These are phyloP conservation scores for Acheta domesticus DNA, from an alignment of 2,888 invertebrate species.

Conservation along the genomic window DNA sequence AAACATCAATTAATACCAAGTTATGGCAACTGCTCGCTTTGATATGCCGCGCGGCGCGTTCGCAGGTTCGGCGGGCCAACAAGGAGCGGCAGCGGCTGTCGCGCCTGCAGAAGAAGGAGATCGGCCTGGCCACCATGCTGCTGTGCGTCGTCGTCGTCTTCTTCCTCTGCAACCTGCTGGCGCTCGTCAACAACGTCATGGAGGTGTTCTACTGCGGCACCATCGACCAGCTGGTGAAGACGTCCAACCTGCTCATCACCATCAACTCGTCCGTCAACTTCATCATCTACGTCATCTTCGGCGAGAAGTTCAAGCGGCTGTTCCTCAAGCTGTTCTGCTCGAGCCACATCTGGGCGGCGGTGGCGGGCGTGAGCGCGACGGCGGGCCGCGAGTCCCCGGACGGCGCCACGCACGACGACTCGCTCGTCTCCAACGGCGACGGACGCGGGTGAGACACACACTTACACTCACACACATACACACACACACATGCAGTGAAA, in stretches of 20 bases:
- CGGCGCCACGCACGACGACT: slow-evolving; percentile 74
- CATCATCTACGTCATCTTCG: slow-evolving; percentile 95
- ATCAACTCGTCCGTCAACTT: slow-evolving; percentile 98
- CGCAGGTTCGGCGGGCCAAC: slow-evolving; percentile 79
- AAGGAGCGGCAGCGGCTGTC: slow-evolving; percentile 85
- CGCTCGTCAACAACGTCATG: slow-evolving; percentile 79
- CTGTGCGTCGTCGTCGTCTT: slow-evolving; percentile 92
- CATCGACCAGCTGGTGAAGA: slow-evolving; percentile 69
- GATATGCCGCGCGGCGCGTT: background rate
- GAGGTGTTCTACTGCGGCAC: slow-evolving; percentile 71
- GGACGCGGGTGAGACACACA: slow-evolving; percentile 51
- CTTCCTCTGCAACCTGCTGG: slow-evolving; percentile 86
- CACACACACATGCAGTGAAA: too few relatives aligned
- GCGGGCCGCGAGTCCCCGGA: slow-evolving; percentile 66
- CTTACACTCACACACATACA: slow-evolving; percentile 41
- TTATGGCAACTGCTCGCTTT: too few relatives aligned
- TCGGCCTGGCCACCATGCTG: slow-evolving; percentile 91
- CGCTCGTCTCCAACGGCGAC: slow-evolving; percentile 76
- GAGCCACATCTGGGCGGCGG: slow-evolving; percentile 48
- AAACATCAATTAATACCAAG: too few relatives aligned
- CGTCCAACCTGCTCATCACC: slow-evolving; percentile 89
- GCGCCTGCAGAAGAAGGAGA: slow-evolving; percentile 85
- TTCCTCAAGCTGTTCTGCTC: slow-evolving; percentile 78
- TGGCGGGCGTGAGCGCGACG: slow-evolving; percentile 41
- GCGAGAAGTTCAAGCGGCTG: slow-evolving; percentile 90